These are phyloP conservation scores for Tapirus terrestris DNA, from an alignment of 2,113 vertebrate species.

Conservation along the genomic window DNA sequence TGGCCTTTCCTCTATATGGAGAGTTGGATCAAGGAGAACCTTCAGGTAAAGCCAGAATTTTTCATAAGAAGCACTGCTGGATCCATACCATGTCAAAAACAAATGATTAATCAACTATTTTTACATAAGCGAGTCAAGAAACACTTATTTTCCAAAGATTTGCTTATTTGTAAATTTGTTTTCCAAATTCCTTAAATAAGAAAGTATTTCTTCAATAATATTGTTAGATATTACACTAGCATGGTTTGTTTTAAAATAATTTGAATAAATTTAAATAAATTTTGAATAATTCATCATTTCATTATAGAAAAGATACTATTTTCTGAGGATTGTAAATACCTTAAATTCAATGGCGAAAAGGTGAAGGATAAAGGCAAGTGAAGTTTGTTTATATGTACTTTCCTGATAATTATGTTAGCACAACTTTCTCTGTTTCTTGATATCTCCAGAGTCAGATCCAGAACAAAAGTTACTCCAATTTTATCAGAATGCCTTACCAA, in stretches of 20 bases:
- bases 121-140: background rate
- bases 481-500: background rate
- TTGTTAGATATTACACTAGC: background rate
- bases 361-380: background rate
- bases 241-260: constrained; percentile 21
- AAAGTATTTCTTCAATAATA: constrained; percentile 30
- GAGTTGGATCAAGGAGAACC: background rate
- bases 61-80: constrained; percentile 15
- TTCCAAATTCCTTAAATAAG: constrained; percentile 17
- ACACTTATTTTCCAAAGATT: background rate
- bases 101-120: background rate
- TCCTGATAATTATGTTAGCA: background rate
- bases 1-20: background rate
- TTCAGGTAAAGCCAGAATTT: background rate
- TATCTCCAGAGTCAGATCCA: constrained; percentile 22
- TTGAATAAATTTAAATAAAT: constrained; percentile 15
- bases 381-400: constrained; percentile 17
- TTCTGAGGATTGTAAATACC: background rate
- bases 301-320: constrained; percentile 27
- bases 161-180: constrained; percentile 19
- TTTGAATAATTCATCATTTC: constrained; percentile 22
- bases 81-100: background rate
- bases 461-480: constrained; percentile 23
- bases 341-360: constrained; percentile 13
- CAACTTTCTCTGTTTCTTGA: constrained; percentile 23